Percentiles rank a stretch among this genome's conserved stretches.
Conservation (phyloP, 2,113 vertebrate species). For the Onychostoma macrolepis region DNA sequence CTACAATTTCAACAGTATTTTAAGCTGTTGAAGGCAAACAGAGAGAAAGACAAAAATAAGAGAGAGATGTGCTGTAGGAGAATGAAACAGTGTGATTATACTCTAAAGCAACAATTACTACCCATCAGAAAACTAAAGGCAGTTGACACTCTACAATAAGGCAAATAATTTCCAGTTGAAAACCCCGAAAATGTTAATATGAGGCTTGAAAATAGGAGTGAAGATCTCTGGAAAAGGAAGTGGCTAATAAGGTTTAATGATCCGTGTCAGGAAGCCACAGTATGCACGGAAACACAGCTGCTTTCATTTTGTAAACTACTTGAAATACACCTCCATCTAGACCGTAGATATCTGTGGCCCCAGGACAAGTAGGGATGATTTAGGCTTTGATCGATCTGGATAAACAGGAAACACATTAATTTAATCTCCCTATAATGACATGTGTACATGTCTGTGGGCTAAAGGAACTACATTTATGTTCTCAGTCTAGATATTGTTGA, state of each 20-base stretch:
- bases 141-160: constrained; percentile 99
- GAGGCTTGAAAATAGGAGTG: constrained; percentile 92
- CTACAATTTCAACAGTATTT: neutral
- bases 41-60: constrained; percentile 70
- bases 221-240: constrained; percentile 99
- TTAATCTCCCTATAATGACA: constrained; percentile 60
- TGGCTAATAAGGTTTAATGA: constrained; percentile 99
- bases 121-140: constrained; percentile 92
- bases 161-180: constrained; percentile 99
- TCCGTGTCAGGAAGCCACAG: constrained; percentile 99
- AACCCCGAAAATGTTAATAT: constrained; percentile 99
- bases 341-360: constrained; percentile 93
- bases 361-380: constrained; percentile 90
- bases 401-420: constrained; percentile 85
- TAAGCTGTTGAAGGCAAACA: constrained; percentile 53
- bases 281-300: constrained; percentile 99
- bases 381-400: constrained; percentile 74
- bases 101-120: constrained; percentile 98
- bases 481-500: constrained; percentile 2
- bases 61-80: constrained; percentile 60
- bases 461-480: constrained; percentile 11
- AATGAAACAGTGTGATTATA: constrained; percentile 85
- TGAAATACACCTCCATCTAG: constrained; percentile 98
- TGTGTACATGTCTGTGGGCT: neutral
- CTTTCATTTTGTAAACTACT: constrained; percentile 99